These are phyloP conservation scores for Protobothrops mucrosquamatus DNA, from an alignment of 2,113 vertebrate genomes.

Conservation along the genomic window DNA sequence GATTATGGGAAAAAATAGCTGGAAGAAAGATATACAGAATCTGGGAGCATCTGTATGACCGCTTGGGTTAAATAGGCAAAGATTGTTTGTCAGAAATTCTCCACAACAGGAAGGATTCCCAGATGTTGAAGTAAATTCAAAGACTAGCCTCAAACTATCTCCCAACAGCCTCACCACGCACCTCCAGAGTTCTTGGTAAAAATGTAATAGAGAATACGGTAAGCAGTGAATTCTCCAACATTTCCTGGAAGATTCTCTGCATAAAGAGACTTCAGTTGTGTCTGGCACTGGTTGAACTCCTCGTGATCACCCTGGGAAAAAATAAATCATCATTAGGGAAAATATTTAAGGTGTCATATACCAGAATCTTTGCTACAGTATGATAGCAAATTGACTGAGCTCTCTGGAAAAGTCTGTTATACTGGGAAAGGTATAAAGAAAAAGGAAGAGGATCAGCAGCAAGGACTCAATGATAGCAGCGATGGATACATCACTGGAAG, in stretches of 20 bases:
- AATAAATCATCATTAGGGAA: background rate
- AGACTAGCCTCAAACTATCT: background rate
- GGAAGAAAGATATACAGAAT: background rate
- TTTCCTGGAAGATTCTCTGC: conserved; percentile 83
- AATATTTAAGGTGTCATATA: background rate
- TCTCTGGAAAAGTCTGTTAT: background rate
- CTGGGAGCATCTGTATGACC: background rate
- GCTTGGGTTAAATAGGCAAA: rapidly evolving
- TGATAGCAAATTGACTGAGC: background rate
- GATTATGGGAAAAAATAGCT: background rate
- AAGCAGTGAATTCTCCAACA: conserved; percentile 89
- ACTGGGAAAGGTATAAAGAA: background rate
- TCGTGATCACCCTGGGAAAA: conserved; percentile 84
- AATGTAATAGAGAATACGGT: conserved; percentile 89
- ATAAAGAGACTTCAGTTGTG: conserved; percentile 88
- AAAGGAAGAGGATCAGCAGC: background rate
- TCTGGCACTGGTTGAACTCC: conserved; percentile 95
- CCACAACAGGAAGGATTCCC: background rate
- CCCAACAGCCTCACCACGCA: conserved; percentile 37
- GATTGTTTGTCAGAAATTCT: background rate
- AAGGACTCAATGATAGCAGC: background rate
- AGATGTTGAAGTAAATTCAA: background rate
- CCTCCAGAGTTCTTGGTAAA: conserved; percentile 92
- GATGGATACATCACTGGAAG: background rate
- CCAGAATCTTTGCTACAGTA: background rate